phyloP scores from a whole-genome alignment of 1,140 invertebrate species.

The Drosophila orena region DNA sequence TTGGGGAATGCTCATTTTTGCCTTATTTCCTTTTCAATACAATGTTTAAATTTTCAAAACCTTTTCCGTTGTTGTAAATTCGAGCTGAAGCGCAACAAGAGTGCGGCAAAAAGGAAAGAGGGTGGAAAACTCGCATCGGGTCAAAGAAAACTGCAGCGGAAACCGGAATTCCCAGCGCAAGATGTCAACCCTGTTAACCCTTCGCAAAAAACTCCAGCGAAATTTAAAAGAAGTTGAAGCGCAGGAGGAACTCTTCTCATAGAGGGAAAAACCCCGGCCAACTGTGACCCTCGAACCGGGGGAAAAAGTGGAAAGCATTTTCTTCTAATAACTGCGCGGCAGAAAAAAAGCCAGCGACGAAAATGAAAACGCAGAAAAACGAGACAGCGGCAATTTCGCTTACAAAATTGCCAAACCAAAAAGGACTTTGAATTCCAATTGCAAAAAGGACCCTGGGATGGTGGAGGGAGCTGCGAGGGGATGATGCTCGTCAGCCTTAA shows the following conservation, averaged over 20 bases:
- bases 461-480: conserved; percentile 6
- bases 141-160: conserved; percentile 79
- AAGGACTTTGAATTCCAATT: conserved; percentile 82
- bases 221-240: conserved; percentile 39
- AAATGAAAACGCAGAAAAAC: conserved; percentile 66
- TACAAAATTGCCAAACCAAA: conserved; percentile 82
- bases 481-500: conserved; percentile 56
- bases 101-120: conserved; percentile 8
- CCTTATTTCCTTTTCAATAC: not conserved
- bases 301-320: conserved; percentile 60
- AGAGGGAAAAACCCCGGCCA: conserved; percentile 56
- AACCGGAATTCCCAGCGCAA: conserved; percentile 79
- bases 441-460: conserved; percentile 42
- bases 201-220: conserved; percentile 45
- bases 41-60: conserved; percentile 3
- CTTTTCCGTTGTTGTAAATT: conserved; percentile 11
- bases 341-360: conserved; percentile 39
- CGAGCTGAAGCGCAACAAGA: conserved; percentile 42
- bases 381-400: conserved; percentile 81
- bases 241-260: conserved; percentile 71
- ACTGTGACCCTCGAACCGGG: conserved; percentile 63
- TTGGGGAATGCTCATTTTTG: not conserved
- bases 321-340: conserved; percentile 81
- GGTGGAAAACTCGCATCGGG: conserved; percentile 37
- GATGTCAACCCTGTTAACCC: conserved; percentile 69